A percentile compares a stretch with the other conserved stretches of the same genome.
phyloP scores from a whole-genome alignment of 2,888 invertebrate species.

The Lasioglossum pauxillum region DNA sequence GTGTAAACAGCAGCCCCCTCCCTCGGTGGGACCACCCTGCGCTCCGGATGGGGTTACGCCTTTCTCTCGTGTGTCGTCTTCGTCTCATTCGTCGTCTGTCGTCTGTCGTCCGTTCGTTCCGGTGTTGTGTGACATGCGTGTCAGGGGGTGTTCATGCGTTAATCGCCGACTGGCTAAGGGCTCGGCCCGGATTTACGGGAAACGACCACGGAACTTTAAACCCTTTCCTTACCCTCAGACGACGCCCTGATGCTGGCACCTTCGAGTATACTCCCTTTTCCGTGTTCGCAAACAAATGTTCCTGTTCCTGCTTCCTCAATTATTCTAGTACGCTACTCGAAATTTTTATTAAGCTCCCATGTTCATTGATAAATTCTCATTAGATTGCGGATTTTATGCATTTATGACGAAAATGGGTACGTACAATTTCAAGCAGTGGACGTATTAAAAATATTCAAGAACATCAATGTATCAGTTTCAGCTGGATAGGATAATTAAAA shows the following conservation, averaged over 20 bases:
- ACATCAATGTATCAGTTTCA: too few species aligned
- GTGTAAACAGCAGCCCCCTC: conserved; percentile 75
- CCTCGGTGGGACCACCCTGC: conserved; percentile 41
- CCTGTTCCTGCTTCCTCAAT: neutral
- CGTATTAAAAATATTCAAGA: too few species aligned
- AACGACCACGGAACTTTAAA: conserved; percentile 16
- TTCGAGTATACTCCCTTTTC: neutral
- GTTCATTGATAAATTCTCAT: too few species aligned
- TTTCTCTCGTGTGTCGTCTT: conserved; percentile 60
- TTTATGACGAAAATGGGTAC: too few species aligned
- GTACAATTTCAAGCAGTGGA: too few species aligned
- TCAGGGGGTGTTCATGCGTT: conserved; percentile 54
- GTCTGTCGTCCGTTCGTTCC: conserved; percentile 28
- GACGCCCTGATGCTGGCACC: neutral
- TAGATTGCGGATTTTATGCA: too few species aligned
- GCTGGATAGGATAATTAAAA: too few species aligned
- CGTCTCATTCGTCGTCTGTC: conserved; percentile 27
- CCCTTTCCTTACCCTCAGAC: conserved; percentile 14
- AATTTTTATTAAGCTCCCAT: too few species aligned
- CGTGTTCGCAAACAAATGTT: neutral
- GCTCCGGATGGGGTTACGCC: conserved; percentile 63
- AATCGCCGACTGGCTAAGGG: conserved; percentile 43
- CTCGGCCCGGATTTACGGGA: conserved; percentile 34
- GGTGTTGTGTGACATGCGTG: conserved; percentile 56
- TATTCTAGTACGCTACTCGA: neutral